phyloP scores from a whole-genome alignment of 2,797 vertebrate species.

The Amazona finschi region DNA sequence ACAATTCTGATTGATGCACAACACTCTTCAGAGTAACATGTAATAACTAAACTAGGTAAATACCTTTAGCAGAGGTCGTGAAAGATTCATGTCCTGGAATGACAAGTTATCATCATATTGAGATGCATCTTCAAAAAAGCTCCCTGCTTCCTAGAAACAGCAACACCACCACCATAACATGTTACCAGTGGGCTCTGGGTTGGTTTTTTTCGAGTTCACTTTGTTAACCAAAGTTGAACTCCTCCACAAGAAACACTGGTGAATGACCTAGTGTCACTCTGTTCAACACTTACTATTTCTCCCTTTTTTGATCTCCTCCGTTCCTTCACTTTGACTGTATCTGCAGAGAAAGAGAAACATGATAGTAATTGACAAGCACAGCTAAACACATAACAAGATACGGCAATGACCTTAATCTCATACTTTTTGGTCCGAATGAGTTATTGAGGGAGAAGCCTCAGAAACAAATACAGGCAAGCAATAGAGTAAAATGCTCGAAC shows the following conservation, averaged over 20 bases:
- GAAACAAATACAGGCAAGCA: background rate
- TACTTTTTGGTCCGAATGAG: background rate
- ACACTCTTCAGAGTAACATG: background rate
- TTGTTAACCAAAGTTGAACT: background rate
- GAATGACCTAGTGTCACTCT: background rate
- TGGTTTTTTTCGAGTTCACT: background rate
- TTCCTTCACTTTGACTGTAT: conserved; percentile 87
- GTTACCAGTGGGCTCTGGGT: background rate
- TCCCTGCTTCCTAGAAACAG: conserved; percentile 74
- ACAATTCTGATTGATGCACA: background rate
- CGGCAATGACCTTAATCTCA: background rate
- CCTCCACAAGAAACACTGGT: background rate
- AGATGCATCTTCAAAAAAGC: conserved; percentile 90
- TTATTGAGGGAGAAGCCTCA: background rate
- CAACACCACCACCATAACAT: background rate
- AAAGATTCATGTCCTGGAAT: conserved; percentile 96
- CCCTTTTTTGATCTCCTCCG: conserved; percentile 78
- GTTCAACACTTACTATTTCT: conserved; percentile 39
- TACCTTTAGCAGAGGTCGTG: conserved; percentile 94
- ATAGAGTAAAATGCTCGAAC: background rate
- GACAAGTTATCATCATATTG: conserved; percentile 87
- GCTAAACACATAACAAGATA: background rate
- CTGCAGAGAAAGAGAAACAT: conserved; percentile 59
- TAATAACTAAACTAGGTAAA: background rate
- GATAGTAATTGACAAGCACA: background rate